Evolutionary conservation across 2,797 vertebrate species (phyloP).

Genomic region (Parauchenoglanis punctatus): DNA sequence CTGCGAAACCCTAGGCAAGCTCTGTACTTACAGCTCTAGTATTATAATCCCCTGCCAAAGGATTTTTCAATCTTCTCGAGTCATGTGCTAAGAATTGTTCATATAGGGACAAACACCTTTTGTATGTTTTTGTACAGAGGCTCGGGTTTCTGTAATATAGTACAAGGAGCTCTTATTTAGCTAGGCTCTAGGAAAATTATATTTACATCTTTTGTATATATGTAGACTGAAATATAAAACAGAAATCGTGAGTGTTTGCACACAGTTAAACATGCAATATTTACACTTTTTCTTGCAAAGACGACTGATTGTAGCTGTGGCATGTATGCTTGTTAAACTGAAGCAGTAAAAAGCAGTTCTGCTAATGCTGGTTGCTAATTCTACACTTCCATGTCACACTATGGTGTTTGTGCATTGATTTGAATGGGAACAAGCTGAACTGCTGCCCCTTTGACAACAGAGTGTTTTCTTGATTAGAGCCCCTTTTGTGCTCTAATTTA

Average conservation of each 20-base stretch:
- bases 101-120: neutral
- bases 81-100: neutral
- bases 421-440: constrained; percentile 18
- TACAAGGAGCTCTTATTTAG: neutral
- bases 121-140: constrained; percentile 18
- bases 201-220: neutral
- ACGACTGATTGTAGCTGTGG: neutral
- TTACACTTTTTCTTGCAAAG: neutral
- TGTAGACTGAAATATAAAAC: neutral
- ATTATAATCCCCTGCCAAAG: constrained; percentile 24
- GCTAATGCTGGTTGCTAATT: neutral
- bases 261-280: neutral
- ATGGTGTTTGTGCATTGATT: constrained; percentile 5
- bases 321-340: neutral
- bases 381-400: neutral
- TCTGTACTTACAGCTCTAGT: neutral
- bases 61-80: neutral
- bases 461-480: constrained; percentile 24
- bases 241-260: neutral
- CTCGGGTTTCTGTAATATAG: constrained; percentile 17
- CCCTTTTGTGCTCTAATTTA: constrained; percentile 8
- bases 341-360: neutral
- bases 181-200: constrained; percentile 4
- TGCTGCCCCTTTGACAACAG: neutral
- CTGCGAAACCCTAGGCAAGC: neutral